Conservation (phyloP, 2,888 invertebrate species). For the Chrysopilus asiliformis region DNA sequence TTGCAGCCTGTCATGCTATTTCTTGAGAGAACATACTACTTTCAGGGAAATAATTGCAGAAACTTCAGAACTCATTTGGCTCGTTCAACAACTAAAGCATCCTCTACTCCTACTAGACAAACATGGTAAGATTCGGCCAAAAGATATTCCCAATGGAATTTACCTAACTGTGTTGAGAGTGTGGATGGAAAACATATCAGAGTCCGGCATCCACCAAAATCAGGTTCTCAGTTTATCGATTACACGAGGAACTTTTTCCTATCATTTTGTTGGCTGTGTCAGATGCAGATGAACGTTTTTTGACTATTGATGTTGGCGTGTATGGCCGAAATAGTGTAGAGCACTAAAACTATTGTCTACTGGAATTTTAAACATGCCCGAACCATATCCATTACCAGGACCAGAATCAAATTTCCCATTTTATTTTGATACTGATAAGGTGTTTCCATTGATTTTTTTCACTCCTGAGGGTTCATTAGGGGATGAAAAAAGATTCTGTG, state of each 20-base stretch:
- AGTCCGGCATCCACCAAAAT: slow-evolving; percentile 2
- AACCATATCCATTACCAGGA: slow-evolving; percentile 1
- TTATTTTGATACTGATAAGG: not conserved
- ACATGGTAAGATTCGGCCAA: not conserved
- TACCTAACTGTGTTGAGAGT: slow-evolving; percentile 4
- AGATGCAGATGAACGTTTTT: slow-evolving; percentile 1
- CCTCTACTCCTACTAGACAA: not conserved
- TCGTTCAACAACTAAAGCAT: slow-evolving; percentile 3
- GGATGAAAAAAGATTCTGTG: too few species aligned
- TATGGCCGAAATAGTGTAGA: slow-evolving; percentile 4
- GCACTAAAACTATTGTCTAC: not conserved
- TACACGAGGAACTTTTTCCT: slow-evolving; percentile 1
- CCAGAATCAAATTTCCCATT: not conserved
- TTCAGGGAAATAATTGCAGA: slow-evolving; percentile 19
- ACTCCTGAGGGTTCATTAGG: too few species aligned
- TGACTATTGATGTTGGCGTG: slow-evolving; percentile 1
- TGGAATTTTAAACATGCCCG: not conserved
- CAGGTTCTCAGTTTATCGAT: slow-evolving; percentile 4
- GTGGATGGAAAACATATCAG: slow-evolving; percentile 4
- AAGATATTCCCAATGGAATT: slow-evolving; percentile 2
- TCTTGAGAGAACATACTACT: not conserved
- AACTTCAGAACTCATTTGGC: slow-evolving; percentile 1
- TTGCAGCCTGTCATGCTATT: not conserved
- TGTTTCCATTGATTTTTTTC: not conserved
- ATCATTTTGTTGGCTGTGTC: slow-evolving; percentile 4